Conservation (phyloP, 2,113 vertebrate genomes). For the Calyptomena viridis region DNA sequence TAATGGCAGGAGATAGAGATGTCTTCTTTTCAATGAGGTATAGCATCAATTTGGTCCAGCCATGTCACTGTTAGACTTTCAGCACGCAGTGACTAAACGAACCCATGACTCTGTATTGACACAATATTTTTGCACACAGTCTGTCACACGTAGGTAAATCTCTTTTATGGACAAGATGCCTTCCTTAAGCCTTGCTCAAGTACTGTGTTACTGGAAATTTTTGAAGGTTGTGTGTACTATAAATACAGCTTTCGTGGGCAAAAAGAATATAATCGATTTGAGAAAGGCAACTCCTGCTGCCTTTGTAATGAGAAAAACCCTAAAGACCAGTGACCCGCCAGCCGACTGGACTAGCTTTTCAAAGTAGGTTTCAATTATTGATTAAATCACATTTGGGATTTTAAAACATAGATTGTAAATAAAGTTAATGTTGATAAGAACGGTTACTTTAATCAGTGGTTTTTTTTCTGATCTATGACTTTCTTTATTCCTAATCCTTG, state of each 20-base stretch:
- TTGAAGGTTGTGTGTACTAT: not conserved
- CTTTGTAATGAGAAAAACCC: not conserved
- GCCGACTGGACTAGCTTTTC: not conserved
- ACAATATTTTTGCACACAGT: not conserved
- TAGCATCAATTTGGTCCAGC: not conserved
- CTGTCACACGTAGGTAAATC: not conserved
- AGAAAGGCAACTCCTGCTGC: not conserved
- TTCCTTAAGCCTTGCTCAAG: not conserved
- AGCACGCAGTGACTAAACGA: not conserved
- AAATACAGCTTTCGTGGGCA: not conserved
- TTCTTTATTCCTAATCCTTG: not conserved
- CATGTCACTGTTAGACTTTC: not conserved
- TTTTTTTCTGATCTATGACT: not conserved
- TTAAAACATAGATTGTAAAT: not conserved
- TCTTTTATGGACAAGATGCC: not conserved
- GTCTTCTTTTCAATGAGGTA: not conserved
- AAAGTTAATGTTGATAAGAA: not conserved
- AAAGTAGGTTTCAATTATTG: not conserved
- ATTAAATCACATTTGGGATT: not conserved
- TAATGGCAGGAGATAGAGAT: not conserved
- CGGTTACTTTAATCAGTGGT: not conserved
- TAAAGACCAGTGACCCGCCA: not conserved
- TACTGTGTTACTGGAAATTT: not conserved
- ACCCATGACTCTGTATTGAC: not conserved
- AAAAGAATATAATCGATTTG: not conserved